Evolutionary conservation across 2,797 vertebrate species (phyloP), one percentile per base, ranked within the genome.

Genomic region (Melanotaenia pygmaea): DNA sequence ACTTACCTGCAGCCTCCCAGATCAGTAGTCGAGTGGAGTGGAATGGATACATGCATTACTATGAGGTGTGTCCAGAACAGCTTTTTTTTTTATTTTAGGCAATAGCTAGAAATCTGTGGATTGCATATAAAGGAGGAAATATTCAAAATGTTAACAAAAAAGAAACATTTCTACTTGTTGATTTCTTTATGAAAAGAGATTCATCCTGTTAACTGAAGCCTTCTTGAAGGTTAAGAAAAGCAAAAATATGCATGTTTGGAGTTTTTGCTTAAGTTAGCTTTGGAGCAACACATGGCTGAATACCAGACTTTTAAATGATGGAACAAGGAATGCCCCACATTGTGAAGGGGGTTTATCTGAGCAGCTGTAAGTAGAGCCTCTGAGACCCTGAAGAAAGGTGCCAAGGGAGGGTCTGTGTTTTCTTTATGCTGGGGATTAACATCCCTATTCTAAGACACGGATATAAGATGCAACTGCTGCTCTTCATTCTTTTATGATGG

Each of bases 381-480:
- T 43, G 64, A 82, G 72, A 73, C 74, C 67, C 64, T 3, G 22
- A 59, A 76, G 66, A 45, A 76, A 74, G 74, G 57, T 76, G 74
- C 72, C 74, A 70, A 51, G 64, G 84, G 84, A 18, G 34, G 68
- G 72, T 57, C 74, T 70, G 50, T 60, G 47, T 81, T 89, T 82
- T 79, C 80, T 80, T 56, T 70, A 76, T 78, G 51, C 40, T 37
- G n/a, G 43, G 85, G 86, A 88, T 90, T 89, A 86, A 71, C 54
- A 64, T 79, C 63, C 70, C 76, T 84, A 83, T 85, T 88, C 59
- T 73, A 89, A 92, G 87, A 85, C 64, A 70, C 57, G 66, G 37
- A 68, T 75, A 80, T 63, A 83, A 86, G 61, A 75, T 45, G 64
- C 79, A 82, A 86, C 72, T 81, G 82, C 67, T 47, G 73, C 73